A percentile compares a stretch with the other conserved stretches of the same genome.
These are phyloP conservation scores for Drosophila mimetica DNA, from an alignment of 2,888 invertebrate genomes.

Conservation along the genomic window DNA sequence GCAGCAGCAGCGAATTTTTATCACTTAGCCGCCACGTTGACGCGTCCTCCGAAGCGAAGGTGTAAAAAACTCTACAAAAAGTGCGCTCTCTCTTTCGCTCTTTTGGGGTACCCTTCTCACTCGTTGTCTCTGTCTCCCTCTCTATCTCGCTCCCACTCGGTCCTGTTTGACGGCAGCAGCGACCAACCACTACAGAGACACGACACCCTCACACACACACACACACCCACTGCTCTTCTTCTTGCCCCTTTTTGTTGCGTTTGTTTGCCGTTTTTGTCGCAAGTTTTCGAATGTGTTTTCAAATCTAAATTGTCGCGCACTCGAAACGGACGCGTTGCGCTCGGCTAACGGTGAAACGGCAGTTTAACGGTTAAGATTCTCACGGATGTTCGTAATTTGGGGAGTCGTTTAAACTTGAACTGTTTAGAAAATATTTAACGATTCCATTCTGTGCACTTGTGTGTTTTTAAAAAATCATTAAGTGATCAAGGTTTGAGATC, in stretches of 20 bases:
- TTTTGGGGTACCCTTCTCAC: constrained; percentile 3
- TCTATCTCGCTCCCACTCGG: constrained; percentile 35
- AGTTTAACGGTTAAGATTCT: constrained; percentile 7
- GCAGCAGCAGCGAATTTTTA: constrained; percentile 49
- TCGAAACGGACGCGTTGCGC: constrained; percentile 76
- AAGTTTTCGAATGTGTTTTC: constrained; percentile 78
- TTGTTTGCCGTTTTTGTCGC: constrained; percentile 79
- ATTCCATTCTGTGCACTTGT: not conserved
- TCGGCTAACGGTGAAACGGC: constrained; percentile 39
- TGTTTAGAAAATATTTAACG: not conserved
- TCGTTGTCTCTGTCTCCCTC: constrained; percentile 14
- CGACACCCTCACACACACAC: constrained; percentile 17
- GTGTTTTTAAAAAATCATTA: not conserved
- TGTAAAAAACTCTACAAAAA: constrained; percentile 69
- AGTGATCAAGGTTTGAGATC: not conserved
- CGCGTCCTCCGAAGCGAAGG: constrained; percentile 58
- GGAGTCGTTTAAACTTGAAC: not conserved
- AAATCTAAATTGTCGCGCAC: constrained; percentile 80
- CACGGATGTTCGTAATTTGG: not conserved
- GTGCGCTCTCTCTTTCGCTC: constrained; percentile 23
- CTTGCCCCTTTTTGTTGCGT: constrained; percentile 47
- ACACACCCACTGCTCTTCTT: constrained; percentile 34
- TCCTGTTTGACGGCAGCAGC: constrained; percentile 31
- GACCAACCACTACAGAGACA: constrained; percentile 69
- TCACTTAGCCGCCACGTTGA: constrained; percentile 77